Base-by-base conservation (phyloP, 2,888 invertebrate genomes). In the Omphaloscelis lunosa region DNA sequence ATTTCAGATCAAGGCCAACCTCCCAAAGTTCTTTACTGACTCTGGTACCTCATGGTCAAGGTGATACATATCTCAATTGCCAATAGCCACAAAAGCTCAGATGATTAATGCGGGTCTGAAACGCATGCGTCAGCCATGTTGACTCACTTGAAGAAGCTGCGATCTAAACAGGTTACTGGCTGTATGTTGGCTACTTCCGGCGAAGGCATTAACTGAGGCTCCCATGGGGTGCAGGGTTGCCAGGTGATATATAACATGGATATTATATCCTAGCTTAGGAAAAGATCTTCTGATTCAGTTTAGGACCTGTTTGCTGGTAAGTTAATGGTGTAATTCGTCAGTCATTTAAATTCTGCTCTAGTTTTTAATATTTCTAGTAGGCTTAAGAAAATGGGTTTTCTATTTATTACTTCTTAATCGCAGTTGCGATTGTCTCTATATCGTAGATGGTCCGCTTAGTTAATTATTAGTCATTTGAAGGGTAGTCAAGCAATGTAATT, bases 161-260 rank as follows among this genome's bases (percentile, higher is more conserved):
- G 66, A 48, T 56, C 41, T 65, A 75, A 80, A 85, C 79, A 73
- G 63, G 85, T 80, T 80, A 76, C 20, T 62, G 61, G 70, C 27
- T 72, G 69, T 80, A 77, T 82, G 72, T 72, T 34, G 20, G 65
- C 11, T 69, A 75, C 83, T 88, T 87, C 89, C 87, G 82, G 79
- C 48, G 68, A 70, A 77, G 71, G 79, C 62, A 41, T 76, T 80
- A 65, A 62, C 27, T 29, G 58, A 61, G 58, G 72, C 56, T 79
- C 72, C 45, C 27, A 39, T 63, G 59, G 58, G 51, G 34, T 20
- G 45, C n/a, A 53, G 51, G 58, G 71, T 34, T 59, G 29, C 61
- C 56, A 65, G 23, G 23, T 58, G 9, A 39, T 27, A 15, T 3
- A 41, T n/a, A 51, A 34, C 11, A 20, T 2, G 41, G 2, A 65